Evolutionary conservation across 2,797 vertebrate genomes (phyloP).

Genomic region (Discoglossus pictus): DNA sequence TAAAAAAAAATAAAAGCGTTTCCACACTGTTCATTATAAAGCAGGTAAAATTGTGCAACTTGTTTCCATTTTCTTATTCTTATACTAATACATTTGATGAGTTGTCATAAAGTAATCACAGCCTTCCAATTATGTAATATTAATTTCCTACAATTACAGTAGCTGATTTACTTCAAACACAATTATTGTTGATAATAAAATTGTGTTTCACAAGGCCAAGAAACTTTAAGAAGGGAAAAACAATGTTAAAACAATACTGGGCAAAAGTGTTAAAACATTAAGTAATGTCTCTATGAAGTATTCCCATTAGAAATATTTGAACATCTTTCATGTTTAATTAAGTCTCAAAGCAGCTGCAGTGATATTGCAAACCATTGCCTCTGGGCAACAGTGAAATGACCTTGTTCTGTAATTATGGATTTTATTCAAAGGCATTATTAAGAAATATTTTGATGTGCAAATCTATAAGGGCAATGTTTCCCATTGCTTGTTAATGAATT

Average conservation of each 20-base stretch:
- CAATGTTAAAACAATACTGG: slow-evolving; percentile 20
- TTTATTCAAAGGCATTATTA: slow-evolving; percentile 51
- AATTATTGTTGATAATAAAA: no score
- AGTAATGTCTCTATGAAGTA: slow-evolving; percentile 45
- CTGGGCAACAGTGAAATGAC: slow-evolving; percentile 43
- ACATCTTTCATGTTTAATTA: slow-evolving; percentile 54
- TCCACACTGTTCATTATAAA: no score
- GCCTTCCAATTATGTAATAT: no score
- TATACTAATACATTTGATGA: no score
- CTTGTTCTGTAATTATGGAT: slow-evolving; percentile 51
- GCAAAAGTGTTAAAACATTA: slow-evolving; percentile 38
- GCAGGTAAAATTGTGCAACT: no score
- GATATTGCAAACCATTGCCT: slow-evolving; percentile 50
- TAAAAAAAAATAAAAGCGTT: no score
- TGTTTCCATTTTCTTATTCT: no score
- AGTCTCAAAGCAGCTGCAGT: slow-evolving; percentile 46
- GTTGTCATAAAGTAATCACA: no score
- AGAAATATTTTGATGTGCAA: slow-evolving; percentile 47
- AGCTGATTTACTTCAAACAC: no score
- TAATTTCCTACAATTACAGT: no score
- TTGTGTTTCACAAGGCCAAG: no score
- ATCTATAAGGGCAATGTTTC: slow-evolving; percentile 37
- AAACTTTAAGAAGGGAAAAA: slow-evolving; percentile 3
- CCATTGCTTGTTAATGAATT: slow-evolving; percentile 16
- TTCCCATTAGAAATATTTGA: slow-evolving; percentile 47